phyloP scores from a whole-genome alignment of 2,113 vertebrate genomes.

The Chaetodon auriga region DNA sequence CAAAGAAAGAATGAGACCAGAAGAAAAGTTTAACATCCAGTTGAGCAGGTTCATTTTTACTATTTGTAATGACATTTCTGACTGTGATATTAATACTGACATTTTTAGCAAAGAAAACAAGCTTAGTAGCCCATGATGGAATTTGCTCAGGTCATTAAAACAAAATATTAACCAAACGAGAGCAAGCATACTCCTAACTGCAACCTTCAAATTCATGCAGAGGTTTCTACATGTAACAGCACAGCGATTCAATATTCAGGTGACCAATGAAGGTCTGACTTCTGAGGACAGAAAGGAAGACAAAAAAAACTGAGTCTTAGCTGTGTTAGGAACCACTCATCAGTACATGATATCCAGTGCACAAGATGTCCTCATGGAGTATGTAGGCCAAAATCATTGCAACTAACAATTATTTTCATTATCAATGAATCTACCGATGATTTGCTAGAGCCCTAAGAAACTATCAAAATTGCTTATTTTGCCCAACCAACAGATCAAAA shows the following conservation, averaged over 20 bases:
- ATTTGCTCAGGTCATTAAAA: neutral
- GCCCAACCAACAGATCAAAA: too few relatives aligned
- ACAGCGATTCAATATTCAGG: conserved; percentile 5
- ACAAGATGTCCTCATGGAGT: neutral
- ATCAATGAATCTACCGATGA: too few relatives aligned
- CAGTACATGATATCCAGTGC: neutral
- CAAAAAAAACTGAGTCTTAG: neutral
- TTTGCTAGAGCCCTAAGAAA: too few relatives aligned
- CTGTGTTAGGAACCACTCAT: conserved; percentile 17
- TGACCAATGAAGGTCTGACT: neutral
- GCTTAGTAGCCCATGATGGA: neutral
- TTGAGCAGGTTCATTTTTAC: neutral
- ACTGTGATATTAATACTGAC: neutral
- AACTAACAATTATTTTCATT: too few relatives aligned
- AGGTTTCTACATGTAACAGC: conserved; percentile 10
- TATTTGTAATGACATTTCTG: neutral
- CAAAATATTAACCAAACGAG: neutral
- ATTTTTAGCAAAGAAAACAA: conserved; percentile 2
- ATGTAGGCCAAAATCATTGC: neutral
- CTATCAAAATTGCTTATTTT: too few relatives aligned
- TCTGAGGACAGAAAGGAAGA: neutral
- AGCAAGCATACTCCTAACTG: neutral
- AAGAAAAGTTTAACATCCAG: neutral
- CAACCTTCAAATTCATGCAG: conserved; percentile 4
- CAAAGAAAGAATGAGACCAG: neutral